A percentile compares a stretch with the other conserved stretches of the same genome.
Evolutionary conservation across 2,888 invertebrate species (phyloP).

Genomic region (Melanargia galathea): DNA sequence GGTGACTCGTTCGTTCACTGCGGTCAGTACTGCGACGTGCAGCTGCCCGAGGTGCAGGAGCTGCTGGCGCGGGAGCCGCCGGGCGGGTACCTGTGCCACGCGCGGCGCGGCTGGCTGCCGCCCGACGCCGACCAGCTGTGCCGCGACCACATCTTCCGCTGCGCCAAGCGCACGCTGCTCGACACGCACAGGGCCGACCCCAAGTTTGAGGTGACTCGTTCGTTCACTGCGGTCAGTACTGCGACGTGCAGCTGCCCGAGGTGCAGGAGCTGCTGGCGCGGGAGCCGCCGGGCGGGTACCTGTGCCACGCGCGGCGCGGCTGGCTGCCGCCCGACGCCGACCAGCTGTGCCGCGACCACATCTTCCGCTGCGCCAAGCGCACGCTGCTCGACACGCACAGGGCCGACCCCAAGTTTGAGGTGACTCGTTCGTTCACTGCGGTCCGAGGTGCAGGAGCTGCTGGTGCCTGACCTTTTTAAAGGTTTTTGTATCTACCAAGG

Average conservation of each 20-base stretch:
- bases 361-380: slow-evolving; percentile 84
- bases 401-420: slow-evolving; percentile 62
- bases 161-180: slow-evolving; percentile 78
- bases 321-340: slow-evolving; percentile 89
- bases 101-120: slow-evolving; percentile 90
- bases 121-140: slow-evolving; percentile 86
- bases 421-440: slow-evolving; percentile 39
- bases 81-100: slow-evolving; percentile 77
- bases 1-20: slow-evolving; percentile 42
- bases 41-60: too few relatives aligned
- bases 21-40: too few relatives aligned
- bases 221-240: too few relatives aligned
- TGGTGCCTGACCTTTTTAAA: too few relatives aligned
- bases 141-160: slow-evolving; percentile 87
- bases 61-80: too few relatives aligned
- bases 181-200: slow-evolving; percentile 56
- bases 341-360: slow-evolving; percentile 87
- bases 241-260: too few relatives aligned
- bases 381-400: slow-evolving; percentile 59
- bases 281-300: too few relatives aligned
- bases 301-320: slow-evolving; percentile 86
- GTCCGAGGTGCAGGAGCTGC: too few relatives aligned
- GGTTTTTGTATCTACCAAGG: too few relatives aligned
- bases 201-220: slow-evolving; percentile 56
- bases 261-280: too few relatives aligned